Evolutionary conservation across 1,140 invertebrate genomes (phyloP).

Genomic region (Idris sp.): DNA sequence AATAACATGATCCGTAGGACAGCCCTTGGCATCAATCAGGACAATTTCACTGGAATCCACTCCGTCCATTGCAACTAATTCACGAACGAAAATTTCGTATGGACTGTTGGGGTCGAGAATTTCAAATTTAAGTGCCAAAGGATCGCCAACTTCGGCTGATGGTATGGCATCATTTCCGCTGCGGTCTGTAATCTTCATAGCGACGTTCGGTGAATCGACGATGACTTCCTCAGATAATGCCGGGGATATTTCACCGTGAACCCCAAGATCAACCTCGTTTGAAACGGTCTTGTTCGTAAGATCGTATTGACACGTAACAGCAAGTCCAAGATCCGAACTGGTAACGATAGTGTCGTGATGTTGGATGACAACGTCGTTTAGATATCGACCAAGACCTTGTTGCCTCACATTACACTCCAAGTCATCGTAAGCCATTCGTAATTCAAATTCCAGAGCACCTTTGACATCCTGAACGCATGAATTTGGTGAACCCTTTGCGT

Average conservation of each 20-base stretch:
- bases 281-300: conserved; percentile 95
- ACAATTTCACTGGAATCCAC: conserved; percentile 94
- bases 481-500: conserved; percentile 94
- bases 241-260: conserved; percentile 90
- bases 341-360: conserved; percentile 97
- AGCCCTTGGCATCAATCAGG: conserved; percentile 93
- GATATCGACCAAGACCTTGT: conserved; percentile 89
- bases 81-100: conserved; percentile 96
- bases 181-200: conserved; percentile 95
- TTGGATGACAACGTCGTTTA: conserved; percentile 94
- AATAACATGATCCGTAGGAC: conserved; percentile 94
- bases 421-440: conserved; percentile 94
- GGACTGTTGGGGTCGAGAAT: conserved; percentile 94
- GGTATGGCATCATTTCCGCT: conserved; percentile 87
- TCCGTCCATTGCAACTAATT: conserved; percentile 95
- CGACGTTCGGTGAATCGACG: conserved; percentile 94
- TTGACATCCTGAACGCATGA: conserved; percentile 93
- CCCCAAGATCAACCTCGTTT: conserved; percentile 92
- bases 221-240: conserved; percentile 89
- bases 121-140: conserved; percentile 92
- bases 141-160: conserved; percentile 93
- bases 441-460: conserved; percentile 90
- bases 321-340: conserved; percentile 93
- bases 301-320: conserved; percentile 95
- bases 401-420: conserved; percentile 93